These are phyloP conservation scores for Drosophila insularis DNA, from an alignment of 1,140 invertebrate genomes.

Conservation along the genomic window DNA sequence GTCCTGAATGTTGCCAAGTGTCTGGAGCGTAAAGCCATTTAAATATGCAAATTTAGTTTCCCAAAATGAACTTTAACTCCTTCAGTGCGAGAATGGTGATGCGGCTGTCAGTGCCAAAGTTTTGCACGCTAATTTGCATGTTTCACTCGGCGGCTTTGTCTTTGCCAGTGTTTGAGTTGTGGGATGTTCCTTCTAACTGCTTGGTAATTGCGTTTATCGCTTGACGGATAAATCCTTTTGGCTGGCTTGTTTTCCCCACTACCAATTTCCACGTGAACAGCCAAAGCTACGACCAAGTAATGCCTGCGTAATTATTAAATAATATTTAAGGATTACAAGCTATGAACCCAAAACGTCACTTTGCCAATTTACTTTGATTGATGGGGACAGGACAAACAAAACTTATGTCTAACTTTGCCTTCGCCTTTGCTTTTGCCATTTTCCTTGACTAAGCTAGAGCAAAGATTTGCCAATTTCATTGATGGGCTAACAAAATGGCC, in stretches of 20 bases:
- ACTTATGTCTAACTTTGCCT: slow-evolving; percentile 5
- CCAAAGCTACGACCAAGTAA: slow-evolving; percentile 44
- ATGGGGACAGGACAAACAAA: slow-evolving; percentile 15
- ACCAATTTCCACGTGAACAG: slow-evolving; percentile 29
- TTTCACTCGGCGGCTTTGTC: slow-evolving; percentile 64
- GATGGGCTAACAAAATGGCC: slow-evolving; percentile 57
- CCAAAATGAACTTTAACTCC: slow-evolving; percentile 73
- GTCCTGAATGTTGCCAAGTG: slow-evolving; percentile 62
- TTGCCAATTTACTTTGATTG: slow-evolving; percentile 39
- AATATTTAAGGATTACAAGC: slow-evolving; percentile 74
- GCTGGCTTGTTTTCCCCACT: slow-evolving; percentile 17
- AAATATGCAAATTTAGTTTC: slow-evolving; percentile 73
- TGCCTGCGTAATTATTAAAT: slow-evolving; percentile 76
- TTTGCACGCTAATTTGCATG: slow-evolving; percentile 74
- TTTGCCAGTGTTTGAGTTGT: slow-evolving; percentile 37
- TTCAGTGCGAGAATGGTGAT: slow-evolving; percentile 34
- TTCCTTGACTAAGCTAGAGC: slow-evolving; percentile 30
- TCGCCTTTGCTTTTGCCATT: slow-evolving; percentile 7
- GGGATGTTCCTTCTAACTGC: slow-evolving; percentile 40
- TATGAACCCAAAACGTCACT: slow-evolving; percentile 40
- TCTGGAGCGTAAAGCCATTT: slow-evolving; percentile 68
- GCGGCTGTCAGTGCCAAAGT: slow-evolving; percentile 39
- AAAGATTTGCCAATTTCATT: slow-evolving; percentile 51
- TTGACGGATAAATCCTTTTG: slow-evolving; percentile 66
- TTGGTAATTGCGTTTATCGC: slow-evolving; percentile 74